Evolutionary conservation across 2,888 invertebrate species (phyloP).

Genomic region (Gisinianus flammeolus): DNA sequence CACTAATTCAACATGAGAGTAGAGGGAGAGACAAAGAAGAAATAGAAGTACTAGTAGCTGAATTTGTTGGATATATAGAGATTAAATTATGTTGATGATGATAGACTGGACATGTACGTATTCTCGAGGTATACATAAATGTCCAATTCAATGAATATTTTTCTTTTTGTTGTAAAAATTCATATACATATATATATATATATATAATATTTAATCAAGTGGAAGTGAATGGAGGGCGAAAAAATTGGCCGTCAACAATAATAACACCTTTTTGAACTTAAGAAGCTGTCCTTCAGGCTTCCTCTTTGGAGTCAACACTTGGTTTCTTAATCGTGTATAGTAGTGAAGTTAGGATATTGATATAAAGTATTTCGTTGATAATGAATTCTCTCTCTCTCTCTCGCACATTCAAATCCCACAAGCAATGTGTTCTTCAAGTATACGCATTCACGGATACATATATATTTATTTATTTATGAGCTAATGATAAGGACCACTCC

Average conservation of each 20-base stretch:
- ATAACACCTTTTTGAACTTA: constrained; percentile 35
- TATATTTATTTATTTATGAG: too few species aligned
- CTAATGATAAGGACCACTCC: constrained; percentile 8
- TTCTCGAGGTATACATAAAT: not conserved
- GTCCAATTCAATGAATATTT: not conserved
- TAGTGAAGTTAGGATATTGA: too few species aligned
- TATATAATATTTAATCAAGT: not conserved
- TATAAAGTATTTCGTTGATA: too few species aligned
- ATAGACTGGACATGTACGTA: not conserved
- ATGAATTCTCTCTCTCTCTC: too few species aligned
- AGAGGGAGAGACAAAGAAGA: not conserved
- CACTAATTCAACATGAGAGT: not conserved
- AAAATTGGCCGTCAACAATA: not conserved
- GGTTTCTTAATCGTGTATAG: not conserved
- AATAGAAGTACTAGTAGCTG: too few species aligned
- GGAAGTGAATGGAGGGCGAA: not conserved
- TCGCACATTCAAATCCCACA: too few species aligned
- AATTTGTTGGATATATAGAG: not conserved
- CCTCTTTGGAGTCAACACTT: not conserved
- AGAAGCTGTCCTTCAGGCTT: constrained; percentile 31
- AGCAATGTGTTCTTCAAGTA: too few species aligned
- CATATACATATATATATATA: not conserved
- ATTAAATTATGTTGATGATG: not conserved
- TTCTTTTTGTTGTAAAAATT: not conserved
- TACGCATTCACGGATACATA: too few species aligned